Evolutionary conservation across 2,888 invertebrate genomes (phyloP).

Genomic region (Leptopilina drosophilae): DNA sequence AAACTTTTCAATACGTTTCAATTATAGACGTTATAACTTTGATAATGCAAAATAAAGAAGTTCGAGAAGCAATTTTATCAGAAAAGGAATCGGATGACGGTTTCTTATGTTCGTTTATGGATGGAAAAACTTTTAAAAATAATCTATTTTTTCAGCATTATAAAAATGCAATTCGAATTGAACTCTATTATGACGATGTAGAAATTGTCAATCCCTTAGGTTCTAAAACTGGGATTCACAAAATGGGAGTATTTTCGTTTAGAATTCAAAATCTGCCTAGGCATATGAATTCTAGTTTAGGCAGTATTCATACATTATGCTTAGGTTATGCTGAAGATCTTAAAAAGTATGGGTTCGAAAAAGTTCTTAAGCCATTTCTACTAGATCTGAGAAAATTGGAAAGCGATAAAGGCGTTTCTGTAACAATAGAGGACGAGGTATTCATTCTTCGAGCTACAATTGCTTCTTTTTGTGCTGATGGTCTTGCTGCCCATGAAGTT

Average conservation of each 20-base stretch:
- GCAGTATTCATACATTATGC: conserved; percentile 48
- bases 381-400: conserved; percentile 47
- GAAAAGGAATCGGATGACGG: conserved; percentile 48
- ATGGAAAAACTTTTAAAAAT: conserved; percentile 46
- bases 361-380: conserved; percentile 44
- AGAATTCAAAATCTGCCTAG: conserved; percentile 51
- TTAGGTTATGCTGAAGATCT: conserved; percentile 49
- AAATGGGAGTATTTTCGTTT: conserved; percentile 51
- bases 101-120: conserved; percentile 45
- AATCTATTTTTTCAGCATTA: conserved; percentile 47
- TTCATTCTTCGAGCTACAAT: conserved; percentile 47
- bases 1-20: conserved; percentile 54
- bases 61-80: conserved; percentile 45
- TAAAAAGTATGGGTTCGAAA: conserved; percentile 50
- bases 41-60: conserved; percentile 47
- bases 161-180: conserved; percentile 45
- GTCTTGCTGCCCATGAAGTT: conserved; percentile 53
- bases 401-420: not conserved
- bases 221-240: conserved; percentile 54
- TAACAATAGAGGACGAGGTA: conserved; percentile 8
- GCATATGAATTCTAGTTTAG: conserved; percentile 52
- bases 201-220: conserved; percentile 53
- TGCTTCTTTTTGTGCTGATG: conserved; percentile 50
- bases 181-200: conserved; percentile 54
- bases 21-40: conserved; percentile 50